Conservation (phyloP, 2,888 invertebrate species). For the Agrilus biguttatus region DNA sequence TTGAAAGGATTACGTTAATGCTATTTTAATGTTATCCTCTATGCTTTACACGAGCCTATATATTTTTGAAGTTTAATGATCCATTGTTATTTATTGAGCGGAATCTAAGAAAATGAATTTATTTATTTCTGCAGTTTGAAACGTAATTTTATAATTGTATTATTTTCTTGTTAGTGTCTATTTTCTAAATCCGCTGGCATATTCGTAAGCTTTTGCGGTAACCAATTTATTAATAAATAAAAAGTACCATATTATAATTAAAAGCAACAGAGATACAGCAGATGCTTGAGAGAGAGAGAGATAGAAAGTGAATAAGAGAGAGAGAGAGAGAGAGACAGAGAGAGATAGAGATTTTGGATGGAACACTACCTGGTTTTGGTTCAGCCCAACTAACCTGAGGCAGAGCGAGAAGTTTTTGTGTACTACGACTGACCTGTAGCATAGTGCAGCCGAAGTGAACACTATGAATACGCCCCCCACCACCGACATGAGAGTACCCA, state of each 20-base stretch:
- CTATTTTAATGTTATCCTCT: no score
- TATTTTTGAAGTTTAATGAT: no score
- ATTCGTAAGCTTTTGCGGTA: no score
- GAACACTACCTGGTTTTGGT: conserved; percentile 51
- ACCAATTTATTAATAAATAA: neutral
- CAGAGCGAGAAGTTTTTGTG: conserved; percentile 97
- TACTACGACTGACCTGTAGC: conserved; percentile 99
- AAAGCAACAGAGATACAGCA: neutral
- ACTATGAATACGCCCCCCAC: conserved; percentile 98
- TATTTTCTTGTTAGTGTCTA: no score
- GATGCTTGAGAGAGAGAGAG: no score
- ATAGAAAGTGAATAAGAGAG: neutral
- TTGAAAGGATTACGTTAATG: no score
- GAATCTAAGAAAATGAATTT: no score
- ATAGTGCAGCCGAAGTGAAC: conserved; percentile 97
- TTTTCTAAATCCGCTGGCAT: no score
- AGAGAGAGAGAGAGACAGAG: neutral
- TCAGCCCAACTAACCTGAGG: conserved; percentile 94
- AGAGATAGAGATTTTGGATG: neutral
- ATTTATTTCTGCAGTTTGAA: no score
- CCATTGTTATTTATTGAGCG: no score
- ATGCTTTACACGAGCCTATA: no score
- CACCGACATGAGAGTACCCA: conserved; percentile 95
- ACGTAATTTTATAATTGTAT: no score
- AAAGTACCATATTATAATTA: neutral